Evolutionary conservation across 2,797 vertebrate genomes (phyloP).

Genomic region (Cyprinella venusta): DNA sequence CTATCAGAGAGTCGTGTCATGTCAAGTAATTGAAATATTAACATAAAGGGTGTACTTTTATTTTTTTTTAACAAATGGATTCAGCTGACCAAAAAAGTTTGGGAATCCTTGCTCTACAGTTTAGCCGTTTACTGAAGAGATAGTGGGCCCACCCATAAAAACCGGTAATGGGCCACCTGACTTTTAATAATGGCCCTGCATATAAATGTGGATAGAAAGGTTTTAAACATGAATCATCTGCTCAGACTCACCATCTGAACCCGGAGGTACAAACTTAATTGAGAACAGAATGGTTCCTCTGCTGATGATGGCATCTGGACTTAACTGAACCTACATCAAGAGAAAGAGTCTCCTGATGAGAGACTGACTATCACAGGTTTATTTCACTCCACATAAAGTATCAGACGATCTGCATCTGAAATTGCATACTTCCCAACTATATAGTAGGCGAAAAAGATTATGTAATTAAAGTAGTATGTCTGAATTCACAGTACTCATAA

Average conservation of each 20-base stretch:
- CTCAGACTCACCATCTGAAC: conserved; percentile 76
- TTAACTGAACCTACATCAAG: conserved; percentile 75
- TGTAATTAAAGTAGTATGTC: no score
- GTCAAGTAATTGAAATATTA: not conserved
- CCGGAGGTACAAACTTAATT: conserved; percentile 85
- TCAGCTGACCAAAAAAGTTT: not conserved
- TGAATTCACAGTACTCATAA: no score
- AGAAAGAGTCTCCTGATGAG: conserved; percentile 6
- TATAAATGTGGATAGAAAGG: not conserved
- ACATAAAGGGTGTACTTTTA: not conserved
- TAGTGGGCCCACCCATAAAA: not conserved
- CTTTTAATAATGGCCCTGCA: not conserved
- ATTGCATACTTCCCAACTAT: no score
- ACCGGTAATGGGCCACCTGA: no score
- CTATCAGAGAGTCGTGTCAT: not conserved
- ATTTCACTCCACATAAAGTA: conserved; percentile 15
- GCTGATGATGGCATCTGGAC: conserved; percentile 77
- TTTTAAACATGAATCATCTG: not conserved
- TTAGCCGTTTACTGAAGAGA: not conserved
- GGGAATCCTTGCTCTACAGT: not conserved
- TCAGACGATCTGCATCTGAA: no score
- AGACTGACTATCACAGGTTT: not conserved
- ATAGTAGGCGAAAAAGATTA: no score
- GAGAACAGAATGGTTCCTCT: conserved; percentile 86
- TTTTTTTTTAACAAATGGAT: not conserved